Evolutionary conservation across 2,113 vertebrate species (phyloP).

Genomic region (Cyprinodon variegatus): DNA sequence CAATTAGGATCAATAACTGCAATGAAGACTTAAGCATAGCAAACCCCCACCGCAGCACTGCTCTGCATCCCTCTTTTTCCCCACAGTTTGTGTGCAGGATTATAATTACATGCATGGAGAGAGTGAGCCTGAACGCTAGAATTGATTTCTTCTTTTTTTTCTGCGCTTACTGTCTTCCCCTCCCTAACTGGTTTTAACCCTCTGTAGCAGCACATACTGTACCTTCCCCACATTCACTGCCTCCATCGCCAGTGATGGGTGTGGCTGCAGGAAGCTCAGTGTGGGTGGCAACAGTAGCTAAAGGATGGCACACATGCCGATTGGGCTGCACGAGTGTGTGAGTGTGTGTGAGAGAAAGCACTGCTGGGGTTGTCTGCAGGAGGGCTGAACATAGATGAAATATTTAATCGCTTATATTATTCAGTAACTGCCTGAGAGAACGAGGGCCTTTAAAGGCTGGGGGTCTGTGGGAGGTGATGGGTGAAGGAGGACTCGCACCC

Average conservation of each 20-base stretch:
- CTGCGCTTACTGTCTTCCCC: constrained; percentile 16
- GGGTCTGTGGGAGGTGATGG: constrained; percentile 9
- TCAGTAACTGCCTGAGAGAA: constrained; percentile 65
- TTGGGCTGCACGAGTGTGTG: background rate
- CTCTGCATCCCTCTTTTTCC: background rate
- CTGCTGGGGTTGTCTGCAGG: constrained; percentile 67
- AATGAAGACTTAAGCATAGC: background rate
- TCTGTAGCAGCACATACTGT: constrained; percentile 28
- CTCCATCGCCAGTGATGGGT: constrained; percentile 42
- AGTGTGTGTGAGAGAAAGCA: constrained; percentile 41
- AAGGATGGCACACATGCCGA: constrained; percentile 14
- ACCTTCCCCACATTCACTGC: constrained; percentile 22
- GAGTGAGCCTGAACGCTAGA: constrained; percentile 7
- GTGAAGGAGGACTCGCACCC: background rate
- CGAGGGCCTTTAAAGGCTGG: constrained; percentile 6
- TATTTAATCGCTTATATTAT: constrained; percentile 82
- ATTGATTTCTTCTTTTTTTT: constrained; percentile 18
- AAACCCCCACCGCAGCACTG: constrained; percentile 5
- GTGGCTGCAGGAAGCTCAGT: constrained; percentile 50
- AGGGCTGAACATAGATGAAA: constrained; percentile 77
- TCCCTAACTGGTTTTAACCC: constrained; percentile 49
- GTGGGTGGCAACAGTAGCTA: constrained; percentile 39
- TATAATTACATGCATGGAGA: background rate
- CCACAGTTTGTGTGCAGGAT: background rate
- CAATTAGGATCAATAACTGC: background rate